A percentile compares a stretch with the other conserved stretches of the same genome.
Evolutionary conservation across 2,797 vertebrate species (phyloP).

Genomic region (Chelon auratus): DNA sequence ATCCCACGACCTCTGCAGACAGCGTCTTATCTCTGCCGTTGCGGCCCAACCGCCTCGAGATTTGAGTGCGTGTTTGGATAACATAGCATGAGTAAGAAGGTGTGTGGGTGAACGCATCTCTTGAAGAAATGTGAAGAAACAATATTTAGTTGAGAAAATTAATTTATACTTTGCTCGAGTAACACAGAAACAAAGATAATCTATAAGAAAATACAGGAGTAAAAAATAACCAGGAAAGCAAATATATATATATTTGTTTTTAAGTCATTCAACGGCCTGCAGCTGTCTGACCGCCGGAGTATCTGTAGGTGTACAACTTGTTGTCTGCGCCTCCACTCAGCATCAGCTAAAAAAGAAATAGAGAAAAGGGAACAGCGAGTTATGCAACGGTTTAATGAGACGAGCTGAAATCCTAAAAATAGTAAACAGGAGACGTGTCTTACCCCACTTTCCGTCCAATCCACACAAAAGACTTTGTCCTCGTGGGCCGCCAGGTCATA

Average conservation of each 20-base stretch:
- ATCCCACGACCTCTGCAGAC: too few relatives aligned
- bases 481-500: conserved; percentile 96
- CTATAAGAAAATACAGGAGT: conserved; percentile 34
- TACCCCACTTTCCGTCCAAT: conserved; percentile 97
- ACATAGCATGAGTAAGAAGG: too few relatives aligned
- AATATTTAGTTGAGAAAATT: conserved; percentile 46
- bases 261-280: conserved; percentile 83
- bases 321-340: conserved; percentile 98
- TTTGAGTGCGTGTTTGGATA: too few relatives aligned
- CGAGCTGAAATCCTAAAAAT: neutral
- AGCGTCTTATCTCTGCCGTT: too few relatives aligned
- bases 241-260: too few relatives aligned
- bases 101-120: neutral
- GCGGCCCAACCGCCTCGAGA: too few relatives aligned
- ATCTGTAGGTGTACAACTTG: conserved; percentile 95
- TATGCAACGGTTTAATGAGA: neutral
- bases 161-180: conserved; percentile 58
- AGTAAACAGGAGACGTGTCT: conserved; percentile 52
- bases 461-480: conserved; percentile 96
- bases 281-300: conserved; percentile 87
- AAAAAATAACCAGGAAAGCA: conserved; percentile 11
- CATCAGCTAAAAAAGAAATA: conserved; percentile 85
- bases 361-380: neutral
- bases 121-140: neutral
- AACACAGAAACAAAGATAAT: conserved; percentile 46